Percentiles rank a stretch among this genome's conserved stretches.
Conservation (phyloP, 2,888 invertebrate species). For the Synergus itoensis region DNA sequence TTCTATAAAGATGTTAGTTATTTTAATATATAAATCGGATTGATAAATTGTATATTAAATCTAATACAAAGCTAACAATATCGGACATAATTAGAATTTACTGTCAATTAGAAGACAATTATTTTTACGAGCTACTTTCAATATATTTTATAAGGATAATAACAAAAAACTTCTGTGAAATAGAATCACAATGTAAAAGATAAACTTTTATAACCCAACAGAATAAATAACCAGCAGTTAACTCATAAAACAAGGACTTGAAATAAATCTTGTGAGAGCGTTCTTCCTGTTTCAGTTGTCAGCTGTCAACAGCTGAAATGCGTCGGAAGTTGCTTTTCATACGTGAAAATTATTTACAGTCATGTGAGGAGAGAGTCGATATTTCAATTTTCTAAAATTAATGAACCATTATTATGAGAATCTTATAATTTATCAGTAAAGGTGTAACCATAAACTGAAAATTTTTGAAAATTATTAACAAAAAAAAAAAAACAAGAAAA, state of each 20-base stretch:
- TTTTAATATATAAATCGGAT: too few species aligned
- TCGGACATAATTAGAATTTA: too few species aligned
- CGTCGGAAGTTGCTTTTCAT: slow-evolving; percentile 56
- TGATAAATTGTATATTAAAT: too few species aligned
- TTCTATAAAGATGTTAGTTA: too few species aligned
- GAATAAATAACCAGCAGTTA: slow-evolving; percentile 27
- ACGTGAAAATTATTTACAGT: slow-evolving; percentile 58
- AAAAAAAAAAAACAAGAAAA: neutral
- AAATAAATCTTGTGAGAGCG: slow-evolving; percentile 58
- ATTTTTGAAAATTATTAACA: neutral
- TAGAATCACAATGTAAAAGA: neutral
- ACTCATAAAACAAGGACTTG: slow-evolving; percentile 37
- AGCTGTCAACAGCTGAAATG: slow-evolving; percentile 56
- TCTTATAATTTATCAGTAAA: neutral
- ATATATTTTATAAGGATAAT: slow-evolving; percentile 8
- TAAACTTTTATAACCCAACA: slow-evolving; percentile 5
- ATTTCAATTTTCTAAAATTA: slow-evolving; percentile 13
- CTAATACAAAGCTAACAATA: too few species aligned
- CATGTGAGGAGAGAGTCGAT: slow-evolving; percentile 29
- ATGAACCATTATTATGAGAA: neutral
- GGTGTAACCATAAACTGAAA: neutral
- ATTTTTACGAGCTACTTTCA: slow-evolving; percentile 4
- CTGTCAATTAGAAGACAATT: neutral
- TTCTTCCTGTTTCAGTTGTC: slow-evolving; percentile 56
- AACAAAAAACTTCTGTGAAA: neutral